Evolutionary conservation across 2,797 vertebrate genomes (phyloP), one percentile per base, ranked within the genome.

Genomic region (Hapalemur alaotrensis): DNA sequence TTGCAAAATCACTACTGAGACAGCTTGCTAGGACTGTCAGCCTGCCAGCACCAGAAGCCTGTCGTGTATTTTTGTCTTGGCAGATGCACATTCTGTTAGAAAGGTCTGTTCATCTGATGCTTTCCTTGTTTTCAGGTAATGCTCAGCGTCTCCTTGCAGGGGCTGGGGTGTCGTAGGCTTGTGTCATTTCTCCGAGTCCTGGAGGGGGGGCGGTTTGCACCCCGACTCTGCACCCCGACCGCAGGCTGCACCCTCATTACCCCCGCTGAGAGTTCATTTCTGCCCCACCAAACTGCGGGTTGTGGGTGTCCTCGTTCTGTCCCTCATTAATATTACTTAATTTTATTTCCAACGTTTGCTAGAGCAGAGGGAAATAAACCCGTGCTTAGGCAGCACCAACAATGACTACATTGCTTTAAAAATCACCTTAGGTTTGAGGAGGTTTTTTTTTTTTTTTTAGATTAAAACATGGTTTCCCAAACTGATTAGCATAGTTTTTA

Each of bases 41-140:
- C 0, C 9, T 98, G 98, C 99, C 99, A 99, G 97, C 97, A 91
- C 97, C 98, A 99, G 98, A 98, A 99, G 98, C 98, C 98, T 86
- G 63, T 75, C 83, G 98, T 97, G 98, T 99, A 99, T 99, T 99
- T 99, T 98, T 98, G 98, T 98, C 98, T 98, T 98, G 98, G 98
- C 99, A 99, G 98, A 98, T 99, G 98, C 98, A 98, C 98, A 48
- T 99, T 98, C 98, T 99, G 98, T 98, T 98, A 97, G 96, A 99
- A 98, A 98, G 98, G 98, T 99, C 98, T 99, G 98, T 98, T 99
- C 98, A 93, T 98, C 98, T 97, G 97, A 96, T 97, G 98, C 97
- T 96, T 98, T 86, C 95, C 98, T 98, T 96, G 54, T 98, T 98
- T 98, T 96, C 99, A 99, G 99, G 99, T 99, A 99, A 97, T 28